phyloP scores from a whole-genome alignment of 2,888 invertebrate genomes.

The Erebia palarica region DNA sequence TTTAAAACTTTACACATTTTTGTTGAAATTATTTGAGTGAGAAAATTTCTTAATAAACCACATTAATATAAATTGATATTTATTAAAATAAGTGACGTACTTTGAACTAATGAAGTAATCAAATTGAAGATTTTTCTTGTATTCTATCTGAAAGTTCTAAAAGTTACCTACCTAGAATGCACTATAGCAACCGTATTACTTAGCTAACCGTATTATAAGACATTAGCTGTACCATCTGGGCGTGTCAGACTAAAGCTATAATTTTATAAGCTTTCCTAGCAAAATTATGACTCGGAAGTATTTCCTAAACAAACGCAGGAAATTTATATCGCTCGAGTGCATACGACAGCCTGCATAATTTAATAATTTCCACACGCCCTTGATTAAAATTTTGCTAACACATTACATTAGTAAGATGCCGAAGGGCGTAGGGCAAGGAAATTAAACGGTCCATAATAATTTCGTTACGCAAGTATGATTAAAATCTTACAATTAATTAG shows the following conservation, averaged over 20 bases:
- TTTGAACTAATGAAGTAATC: not conserved
- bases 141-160: slow-evolving; percentile 29
- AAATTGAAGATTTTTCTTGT: not conserved
- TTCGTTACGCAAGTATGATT: slow-evolving; percentile 77
- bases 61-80: no score
- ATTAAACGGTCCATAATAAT: slow-evolving; percentile 81
- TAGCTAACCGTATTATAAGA: slow-evolving; percentile 43
- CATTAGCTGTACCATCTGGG: slow-evolving; percentile 48
- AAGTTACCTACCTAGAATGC: no score
- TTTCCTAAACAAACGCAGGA: slow-evolving; percentile 65
- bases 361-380: slow-evolving; percentile 78
- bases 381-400: slow-evolving; percentile 81
- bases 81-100: no score
- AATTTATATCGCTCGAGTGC: slow-evolving; percentile 77
- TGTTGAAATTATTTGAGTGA: no score
- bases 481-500: slow-evolving; percentile 80
- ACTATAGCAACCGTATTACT: no score
- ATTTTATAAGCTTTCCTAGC: slow-evolving; percentile 50
- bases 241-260: slow-evolving; percentile 44
- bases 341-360: slow-evolving; percentile 81
- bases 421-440: slow-evolving; percentile 72
- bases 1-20: not conserved
- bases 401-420: slow-evolving; percentile 77
- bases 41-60: no score
- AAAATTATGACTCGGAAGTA: slow-evolving; percentile 52